Evolutionary conservation across 2,113 vertebrate species (phyloP).

Genomic region (Halichoeres trimaculatus): DNA sequence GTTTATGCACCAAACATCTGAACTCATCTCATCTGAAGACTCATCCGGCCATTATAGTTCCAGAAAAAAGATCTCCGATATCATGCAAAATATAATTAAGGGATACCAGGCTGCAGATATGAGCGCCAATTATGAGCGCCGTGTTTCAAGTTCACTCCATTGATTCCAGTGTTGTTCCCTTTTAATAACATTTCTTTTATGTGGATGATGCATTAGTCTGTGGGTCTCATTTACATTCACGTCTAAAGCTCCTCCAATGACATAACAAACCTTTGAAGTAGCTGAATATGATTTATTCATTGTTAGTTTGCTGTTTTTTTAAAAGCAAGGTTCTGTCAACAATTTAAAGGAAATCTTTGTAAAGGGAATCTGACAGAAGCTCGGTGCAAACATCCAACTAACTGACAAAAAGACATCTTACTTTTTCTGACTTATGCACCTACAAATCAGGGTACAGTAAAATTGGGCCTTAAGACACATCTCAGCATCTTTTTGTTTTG

Average conservation of each 20-base stretch:
- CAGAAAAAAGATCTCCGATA: conserved; percentile 58
- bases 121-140: conserved; percentile 87
- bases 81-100: conserved; percentile 61
- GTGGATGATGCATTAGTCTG: conserved; percentile 68
- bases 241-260: conserved; percentile 85
- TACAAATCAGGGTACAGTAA: no score
- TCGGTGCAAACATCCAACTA: neutral
- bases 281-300: conserved; percentile 63
- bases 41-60: conserved; percentile 64
- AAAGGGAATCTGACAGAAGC: neutral
- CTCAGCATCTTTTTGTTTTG: no score
- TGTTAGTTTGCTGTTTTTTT: conserved; percentile 19
- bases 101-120: conserved; percentile 64
- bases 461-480: no score
- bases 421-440: no score
- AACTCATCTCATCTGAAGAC: conserved; percentile 70
- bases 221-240: conserved; percentile 93
- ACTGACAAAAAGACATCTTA: neutral
- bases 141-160: conserved; percentile 93
- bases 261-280: conserved; percentile 70
- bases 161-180: conserved; percentile 93
- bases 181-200: conserved; percentile 91
- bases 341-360: conserved; percentile 2
- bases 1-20: conserved; percentile 87
- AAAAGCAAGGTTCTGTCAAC: neutral